phyloP scores from a whole-genome alignment of 2,888 invertebrate genomes.

The Tetanocera ferruginea region DNA sequence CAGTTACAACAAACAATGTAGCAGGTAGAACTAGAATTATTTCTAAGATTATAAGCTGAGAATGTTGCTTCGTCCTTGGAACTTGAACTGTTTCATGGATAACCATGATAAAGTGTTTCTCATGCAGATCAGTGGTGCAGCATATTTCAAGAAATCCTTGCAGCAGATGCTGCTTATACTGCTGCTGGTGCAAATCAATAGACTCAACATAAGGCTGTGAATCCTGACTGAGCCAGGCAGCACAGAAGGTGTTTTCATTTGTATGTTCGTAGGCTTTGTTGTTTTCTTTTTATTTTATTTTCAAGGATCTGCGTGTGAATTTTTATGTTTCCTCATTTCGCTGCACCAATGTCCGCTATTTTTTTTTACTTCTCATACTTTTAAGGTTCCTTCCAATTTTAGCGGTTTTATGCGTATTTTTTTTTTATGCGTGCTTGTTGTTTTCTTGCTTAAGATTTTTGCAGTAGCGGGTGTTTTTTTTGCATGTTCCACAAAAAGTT shows the following conservation, averaged over 20 bases:
- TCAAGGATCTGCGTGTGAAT: conserved; percentile 6
- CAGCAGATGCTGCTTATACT: background rate
- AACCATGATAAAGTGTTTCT: background rate
- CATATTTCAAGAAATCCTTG: background rate
- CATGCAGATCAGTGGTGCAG: conserved; percentile 15
- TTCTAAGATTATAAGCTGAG: conserved; percentile 5
- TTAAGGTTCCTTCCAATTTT: background rate
- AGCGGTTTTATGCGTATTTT: conserved; percentile 15
- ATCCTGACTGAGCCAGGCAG: background rate
- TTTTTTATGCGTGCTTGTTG: background rate
- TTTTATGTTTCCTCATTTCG: background rate
- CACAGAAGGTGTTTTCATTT: background rate
- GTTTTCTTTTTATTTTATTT: background rate
- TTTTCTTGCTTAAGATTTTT: background rate
- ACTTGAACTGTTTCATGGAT: background rate
- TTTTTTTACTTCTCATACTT: too few relatives aligned
- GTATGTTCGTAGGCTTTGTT: too few relatives aligned
- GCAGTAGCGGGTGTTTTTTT: conserved; percentile 15
- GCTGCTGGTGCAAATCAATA: background rate
- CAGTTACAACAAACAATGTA: background rate
- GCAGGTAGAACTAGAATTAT: background rate
- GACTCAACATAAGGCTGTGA: background rate
- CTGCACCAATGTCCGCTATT: too few relatives aligned
- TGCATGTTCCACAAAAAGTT: background rate
- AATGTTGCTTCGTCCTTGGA: conserved; percentile 2